A percentile compares a stretch with the other conserved stretches of the same genome.
Conservation (phyloP, 2,888 invertebrate species). For the Dryococelus australis region DNA sequence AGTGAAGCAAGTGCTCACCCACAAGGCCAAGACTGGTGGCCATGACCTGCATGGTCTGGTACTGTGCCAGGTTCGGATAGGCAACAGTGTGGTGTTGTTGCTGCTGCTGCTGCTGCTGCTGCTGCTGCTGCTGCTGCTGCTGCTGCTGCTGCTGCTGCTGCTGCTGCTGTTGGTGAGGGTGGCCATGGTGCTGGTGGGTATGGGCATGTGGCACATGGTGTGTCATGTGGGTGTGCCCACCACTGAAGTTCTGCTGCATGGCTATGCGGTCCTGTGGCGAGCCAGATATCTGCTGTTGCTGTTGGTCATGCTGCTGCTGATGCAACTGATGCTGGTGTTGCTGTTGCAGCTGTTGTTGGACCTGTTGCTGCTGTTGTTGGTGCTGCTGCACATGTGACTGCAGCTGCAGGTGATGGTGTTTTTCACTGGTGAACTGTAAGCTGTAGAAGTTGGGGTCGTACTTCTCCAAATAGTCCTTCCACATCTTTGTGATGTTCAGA, state of each 20-base stretch:
- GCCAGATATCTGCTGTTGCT: background rate
- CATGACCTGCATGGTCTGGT: constrained; percentile 30
- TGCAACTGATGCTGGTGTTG: background rate
- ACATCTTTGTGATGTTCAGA: constrained; percentile 67
- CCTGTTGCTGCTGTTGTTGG: background rate
- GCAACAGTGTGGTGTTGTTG: background rate
- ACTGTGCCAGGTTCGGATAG: constrained; percentile 19
- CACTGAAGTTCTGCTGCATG: background rate
- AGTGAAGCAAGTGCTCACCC: background rate
- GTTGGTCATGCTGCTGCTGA: background rate
- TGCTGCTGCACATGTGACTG: background rate
- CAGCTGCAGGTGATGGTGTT: constrained; percentile 46
- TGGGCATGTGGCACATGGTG: background rate
- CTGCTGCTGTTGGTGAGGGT: background rate
- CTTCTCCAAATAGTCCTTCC: constrained; percentile 65
- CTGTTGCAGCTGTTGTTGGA: background rate
- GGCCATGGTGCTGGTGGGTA: background rate
- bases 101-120: background rate
- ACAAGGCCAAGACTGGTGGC: background rate
- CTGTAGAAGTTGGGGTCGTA: constrained; percentile 64
- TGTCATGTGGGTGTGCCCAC: background rate
- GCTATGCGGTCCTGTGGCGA: background rate
- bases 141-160: background rate
- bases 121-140: background rate
- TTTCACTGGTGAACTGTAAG: constrained; percentile 62